Percentiles rank a stretch among this genome's conserved stretches.
phyloP scores from a whole-genome alignment of 2,888 invertebrate genomes.

The Pilophorus perplexus region DNA sequence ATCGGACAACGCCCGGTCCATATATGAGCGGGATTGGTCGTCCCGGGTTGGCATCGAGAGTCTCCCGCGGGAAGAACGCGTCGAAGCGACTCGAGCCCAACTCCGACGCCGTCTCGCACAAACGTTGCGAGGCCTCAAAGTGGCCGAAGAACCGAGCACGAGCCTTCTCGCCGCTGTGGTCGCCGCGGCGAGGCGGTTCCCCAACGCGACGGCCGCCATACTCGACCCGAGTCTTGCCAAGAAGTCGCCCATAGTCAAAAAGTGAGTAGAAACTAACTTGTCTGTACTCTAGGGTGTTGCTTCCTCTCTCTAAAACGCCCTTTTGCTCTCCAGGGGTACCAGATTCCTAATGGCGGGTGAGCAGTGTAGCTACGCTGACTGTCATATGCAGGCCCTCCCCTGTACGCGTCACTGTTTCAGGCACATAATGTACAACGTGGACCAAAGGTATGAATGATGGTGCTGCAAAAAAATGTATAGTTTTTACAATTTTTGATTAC shows the following conservation, averaged over 20 bases:
- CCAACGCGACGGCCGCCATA: conserved; percentile 49
- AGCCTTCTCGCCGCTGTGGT: conserved; percentile 51
- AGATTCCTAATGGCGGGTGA: conserved; percentile 45
- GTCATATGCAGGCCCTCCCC: conserved; percentile 59
- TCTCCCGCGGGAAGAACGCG: conserved; percentile 42
- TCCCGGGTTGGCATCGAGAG: conserved; percentile 47
- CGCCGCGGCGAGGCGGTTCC: conserved; percentile 50
- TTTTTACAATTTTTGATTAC: too few species aligned
- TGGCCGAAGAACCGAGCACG: conserved; percentile 43
- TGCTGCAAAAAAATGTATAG: too few species aligned
- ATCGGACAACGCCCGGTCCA: conserved; percentile 49
- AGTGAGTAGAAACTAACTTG: conserved; percentile 27
- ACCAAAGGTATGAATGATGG: too few species aligned
- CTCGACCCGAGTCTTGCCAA: conserved; percentile 45
- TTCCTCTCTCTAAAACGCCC: too few species aligned
- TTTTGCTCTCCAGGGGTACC: conserved; percentile 42
- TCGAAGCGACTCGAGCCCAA: conserved; percentile 47
- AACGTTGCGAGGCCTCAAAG: conserved; percentile 50
- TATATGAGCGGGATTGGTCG: conserved; percentile 55
- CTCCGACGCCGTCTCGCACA: conserved; percentile 57
- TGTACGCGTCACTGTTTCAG: conserved; percentile 77
- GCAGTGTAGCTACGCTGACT: conserved; percentile 47
- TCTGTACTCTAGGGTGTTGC: too few species aligned
- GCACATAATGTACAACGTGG: conserved; percentile 81
- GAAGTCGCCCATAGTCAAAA: conserved; percentile 27